These are phyloP conservation scores for Sogatella furcifera DNA, from an alignment of 1,140 invertebrate genomes.

Conservation along the genomic window DNA sequence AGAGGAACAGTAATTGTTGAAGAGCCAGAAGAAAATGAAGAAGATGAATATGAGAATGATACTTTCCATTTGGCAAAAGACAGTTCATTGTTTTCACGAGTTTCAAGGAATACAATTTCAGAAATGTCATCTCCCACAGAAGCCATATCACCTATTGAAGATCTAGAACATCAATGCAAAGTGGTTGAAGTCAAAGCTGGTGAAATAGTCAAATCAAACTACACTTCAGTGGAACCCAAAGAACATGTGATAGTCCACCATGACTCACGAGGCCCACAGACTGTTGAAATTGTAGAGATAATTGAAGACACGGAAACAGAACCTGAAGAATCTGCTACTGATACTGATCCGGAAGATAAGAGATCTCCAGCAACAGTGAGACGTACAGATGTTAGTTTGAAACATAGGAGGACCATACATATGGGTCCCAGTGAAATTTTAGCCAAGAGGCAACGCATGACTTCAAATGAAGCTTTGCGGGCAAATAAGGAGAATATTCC, in stretches of 20 bases:
- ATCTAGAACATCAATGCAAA: slow-evolving; percentile 27
- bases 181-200: slow-evolving; percentile 45
- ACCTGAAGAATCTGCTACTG: slow-evolving; percentile 35
- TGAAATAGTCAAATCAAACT: slow-evolving; percentile 40
- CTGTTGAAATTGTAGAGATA: slow-evolving; percentile 41
- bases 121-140: background rate
- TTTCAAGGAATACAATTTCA: slow-evolving; percentile 42
- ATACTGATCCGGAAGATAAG: slow-evolving; percentile 41
- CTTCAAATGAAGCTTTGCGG: slow-evolving; percentile 19
- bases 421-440: slow-evolving; percentile 22
- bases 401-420: slow-evolving; percentile 18
- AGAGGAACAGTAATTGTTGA: slow-evolving; percentile 9
- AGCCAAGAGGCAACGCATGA: slow-evolving; percentile 23
- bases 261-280: slow-evolving; percentile 26
- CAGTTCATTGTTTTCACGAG: slow-evolving; percentile 56
- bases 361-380: slow-evolving; percentile 22
- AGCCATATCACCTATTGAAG: background rate
- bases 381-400: slow-evolving; percentile 16
- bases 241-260: slow-evolving; percentile 32
- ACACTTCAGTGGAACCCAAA: slow-evolving; percentile 35
- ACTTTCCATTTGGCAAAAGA: slow-evolving; percentile 49
- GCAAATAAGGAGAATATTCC: slow-evolving; percentile 15
- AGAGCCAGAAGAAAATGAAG: slow-evolving; percentile 25
- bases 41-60: slow-evolving; percentile 31
- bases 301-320: slow-evolving; percentile 42